Base-by-base conservation (phyloP, 2,797 vertebrate species). In the Botia almorhae region DNA sequence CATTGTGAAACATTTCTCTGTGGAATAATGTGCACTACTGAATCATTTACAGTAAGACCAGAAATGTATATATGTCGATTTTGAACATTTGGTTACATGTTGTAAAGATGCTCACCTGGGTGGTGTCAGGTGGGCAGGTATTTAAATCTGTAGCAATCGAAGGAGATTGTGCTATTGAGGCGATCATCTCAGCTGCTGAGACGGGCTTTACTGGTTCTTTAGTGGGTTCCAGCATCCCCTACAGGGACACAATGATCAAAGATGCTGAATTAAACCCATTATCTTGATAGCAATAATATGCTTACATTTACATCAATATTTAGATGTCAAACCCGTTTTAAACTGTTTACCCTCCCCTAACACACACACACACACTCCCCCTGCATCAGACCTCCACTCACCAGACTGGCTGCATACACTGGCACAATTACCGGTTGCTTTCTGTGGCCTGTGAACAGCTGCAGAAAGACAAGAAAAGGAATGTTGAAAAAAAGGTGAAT, bases 161-260 rank as follows among this genome's bases (percentile, higher is more conserved):
- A 82, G 95, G 92, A 53, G 94, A 91, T 90, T 97, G 96, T 84
- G 95, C 98, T 84, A 99, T 97, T 13, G 97, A 98, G 83, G 98
- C 94, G 75, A 99, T 99, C 95, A 98, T 97, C 92, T 99, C 98
- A 58, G 96, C 98, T 76, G 97, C 98, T 78, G 98, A 99, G 80
- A 99, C 87, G 64, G 97, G 97, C 91, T 99, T 98, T 88, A 97
- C 87, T 0, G 97, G 96, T 91, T 98, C 97, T 95, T 99, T 99
- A 85, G 97, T 99, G 55, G 98, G 98, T 85, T 99, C 97, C 93
- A 99, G 92, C 98, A 99, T 99, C 85, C 98, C 97, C 98, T 99
- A 83, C n/a, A 76, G 2, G 26, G 7, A 60, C 3, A 69, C 53
- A 55, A n/a, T 7, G 12, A n/a, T 8, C 10, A 29, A 26, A 53